phyloP scores from a whole-genome alignment of 2,888 invertebrate genomes.

The Drosophila mimica region DNA sequence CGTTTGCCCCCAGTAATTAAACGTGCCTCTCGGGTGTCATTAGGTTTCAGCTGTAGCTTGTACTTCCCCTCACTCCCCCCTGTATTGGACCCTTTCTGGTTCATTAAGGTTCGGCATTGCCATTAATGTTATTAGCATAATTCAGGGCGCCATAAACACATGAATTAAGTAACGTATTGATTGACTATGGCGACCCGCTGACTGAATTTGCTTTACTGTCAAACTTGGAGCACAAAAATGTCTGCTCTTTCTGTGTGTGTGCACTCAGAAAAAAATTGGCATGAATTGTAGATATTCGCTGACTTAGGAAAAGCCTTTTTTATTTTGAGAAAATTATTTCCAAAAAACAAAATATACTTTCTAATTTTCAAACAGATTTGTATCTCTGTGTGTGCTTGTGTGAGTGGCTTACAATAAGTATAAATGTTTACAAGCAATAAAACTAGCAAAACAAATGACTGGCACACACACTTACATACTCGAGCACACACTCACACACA shows the following conservation, averaged over 20 bases:
- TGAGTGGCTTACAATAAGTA: conserved; percentile 65
- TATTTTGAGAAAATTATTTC: not conserved
- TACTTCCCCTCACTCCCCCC: not conserved
- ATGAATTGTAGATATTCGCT: not conserved
- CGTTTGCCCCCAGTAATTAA: conserved; percentile 44
- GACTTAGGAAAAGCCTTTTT: not conserved
- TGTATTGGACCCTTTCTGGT: not conserved
- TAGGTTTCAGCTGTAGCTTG: conserved; percentile 25
- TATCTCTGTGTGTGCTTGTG: not conserved
- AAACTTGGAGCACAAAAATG: conserved; percentile 31
- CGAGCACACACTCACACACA: conserved; percentile 13
- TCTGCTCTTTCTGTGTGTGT: conserved; percentile 2
- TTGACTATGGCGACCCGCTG: conserved; percentile 52
- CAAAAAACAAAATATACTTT: not conserved
- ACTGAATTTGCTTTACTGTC: conserved; percentile 45
- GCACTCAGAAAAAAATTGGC: not conserved
- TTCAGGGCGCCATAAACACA: conserved; percentile 57
- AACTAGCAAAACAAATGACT: conserved; percentile 60
- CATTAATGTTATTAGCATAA: conserved; percentile 66
- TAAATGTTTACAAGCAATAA: conserved; percentile 79
- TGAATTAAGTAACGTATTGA: conserved; percentile 67
- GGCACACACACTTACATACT: conserved; percentile 21
- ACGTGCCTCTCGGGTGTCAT: conserved; percentile 61
- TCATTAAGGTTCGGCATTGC: conserved; percentile 26
- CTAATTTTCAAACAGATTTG: not conserved